Conservation (phyloP, 2,888 invertebrate genomes). For the Sinodicranocentrus sp. region DNA sequence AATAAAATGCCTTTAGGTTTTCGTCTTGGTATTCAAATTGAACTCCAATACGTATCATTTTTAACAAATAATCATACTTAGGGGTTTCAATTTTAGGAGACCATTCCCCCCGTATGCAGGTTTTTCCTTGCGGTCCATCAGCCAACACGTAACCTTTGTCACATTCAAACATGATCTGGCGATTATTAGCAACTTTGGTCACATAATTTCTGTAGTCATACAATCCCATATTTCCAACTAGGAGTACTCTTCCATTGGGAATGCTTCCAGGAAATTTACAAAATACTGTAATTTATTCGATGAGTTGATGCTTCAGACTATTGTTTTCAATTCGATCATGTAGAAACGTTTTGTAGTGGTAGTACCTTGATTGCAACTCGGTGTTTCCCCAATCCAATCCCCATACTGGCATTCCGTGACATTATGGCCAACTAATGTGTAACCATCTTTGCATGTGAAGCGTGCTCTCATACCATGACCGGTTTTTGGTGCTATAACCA, state of each 20-base stretch:
- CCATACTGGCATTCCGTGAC: slow-evolving; percentile 86
- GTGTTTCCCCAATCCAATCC: slow-evolving; percentile 94
- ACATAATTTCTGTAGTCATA: slow-evolving; percentile 97
- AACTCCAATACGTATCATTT: no score
- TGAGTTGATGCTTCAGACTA: slow-evolving; percentile 47
- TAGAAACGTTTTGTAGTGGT: slow-evolving; percentile 1
- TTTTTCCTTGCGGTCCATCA: slow-evolving; percentile 94
- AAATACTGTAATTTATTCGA: slow-evolving; percentile 82
- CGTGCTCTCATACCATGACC: slow-evolving; percentile 97
- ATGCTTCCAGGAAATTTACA: slow-evolving; percentile 90
- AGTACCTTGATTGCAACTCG: slow-evolving; percentile 83
- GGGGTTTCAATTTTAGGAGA: slow-evolving; percentile 90
- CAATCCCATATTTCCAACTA: slow-evolving; percentile 97
- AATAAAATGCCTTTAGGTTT: no score
- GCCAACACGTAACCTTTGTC: slow-evolving; percentile 92
- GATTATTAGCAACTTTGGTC: slow-evolving; percentile 92
- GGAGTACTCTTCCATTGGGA: slow-evolving; percentile 90
- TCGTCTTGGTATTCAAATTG: no score
- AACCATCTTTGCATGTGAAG: slow-evolving; percentile 97
- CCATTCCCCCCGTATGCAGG: slow-evolving; percentile 96
- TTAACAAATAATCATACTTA: slow-evolving; percentile 69
- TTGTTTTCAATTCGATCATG: neutral
- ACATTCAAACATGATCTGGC: slow-evolving; percentile 97
- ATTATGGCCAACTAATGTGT: slow-evolving; percentile 87
- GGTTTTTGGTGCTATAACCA: slow-evolving; percentile 98